A percentile compares a stretch with the other conserved stretches of the same genome.
Evolutionary conservation across 1,140 invertebrate species (phyloP).

Genomic region (Aphis craccivora): DNA sequence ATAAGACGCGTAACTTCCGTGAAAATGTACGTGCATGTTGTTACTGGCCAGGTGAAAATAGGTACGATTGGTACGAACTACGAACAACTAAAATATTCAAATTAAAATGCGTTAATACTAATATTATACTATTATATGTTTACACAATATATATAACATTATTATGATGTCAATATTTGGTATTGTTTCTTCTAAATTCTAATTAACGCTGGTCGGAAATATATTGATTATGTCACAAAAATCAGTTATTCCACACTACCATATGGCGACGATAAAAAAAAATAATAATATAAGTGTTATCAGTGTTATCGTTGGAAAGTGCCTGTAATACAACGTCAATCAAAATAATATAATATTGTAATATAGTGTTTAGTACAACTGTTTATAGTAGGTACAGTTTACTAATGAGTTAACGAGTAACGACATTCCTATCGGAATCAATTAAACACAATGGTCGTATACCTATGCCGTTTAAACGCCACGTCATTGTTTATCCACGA

Average conservation of each 20-base stretch:
- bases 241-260: background rate
- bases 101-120: background rate
- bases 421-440: constrained; percentile 12
- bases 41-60: background rate
- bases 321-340: background rate
- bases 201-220: background rate
- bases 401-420: background rate
- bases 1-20: background rate
- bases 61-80: no score
- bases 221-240: background rate
- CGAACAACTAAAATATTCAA: background rate
- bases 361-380: background rate
- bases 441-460: background rate
- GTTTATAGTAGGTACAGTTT: background rate
- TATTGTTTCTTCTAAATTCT: background rate
- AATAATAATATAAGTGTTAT: no score
- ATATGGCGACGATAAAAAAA: background rate
- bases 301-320: background rate
- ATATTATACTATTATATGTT: background rate
- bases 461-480: background rate
- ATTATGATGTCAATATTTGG: background rate
- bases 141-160: background rate
- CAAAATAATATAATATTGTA: background rate
- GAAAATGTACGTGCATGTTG: background rate
- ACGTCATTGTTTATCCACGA: constrained; percentile 28